phyloP scores from a whole-genome alignment of 2,113 vertebrate species.

The Melospiza melodia region DNA sequence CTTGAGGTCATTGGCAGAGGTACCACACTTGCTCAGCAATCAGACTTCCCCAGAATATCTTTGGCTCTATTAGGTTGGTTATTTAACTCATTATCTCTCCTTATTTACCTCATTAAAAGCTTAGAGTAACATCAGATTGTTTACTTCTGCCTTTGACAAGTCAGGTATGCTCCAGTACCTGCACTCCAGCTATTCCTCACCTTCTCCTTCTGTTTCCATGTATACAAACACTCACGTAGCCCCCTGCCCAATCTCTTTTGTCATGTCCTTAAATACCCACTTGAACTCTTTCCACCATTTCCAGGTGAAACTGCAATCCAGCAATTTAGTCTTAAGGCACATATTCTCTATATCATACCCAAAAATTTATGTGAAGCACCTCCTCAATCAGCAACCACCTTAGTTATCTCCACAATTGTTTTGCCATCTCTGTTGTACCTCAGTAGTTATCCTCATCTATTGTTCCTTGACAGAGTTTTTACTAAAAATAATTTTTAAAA shows the following conservation, averaged over 20 bases:
- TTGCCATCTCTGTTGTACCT: neutral
- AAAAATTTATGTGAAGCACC: neutral
- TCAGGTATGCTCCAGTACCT: neutral
- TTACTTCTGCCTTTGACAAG: neutral
- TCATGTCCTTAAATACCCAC: neutral
- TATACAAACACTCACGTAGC: neutral
- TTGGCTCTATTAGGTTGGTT: neutral
- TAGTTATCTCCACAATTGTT: neutral
- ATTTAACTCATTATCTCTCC: constrained; percentile 29
- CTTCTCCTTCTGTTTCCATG: neutral
- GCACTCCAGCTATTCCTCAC: neutral
- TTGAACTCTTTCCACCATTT: neutral
- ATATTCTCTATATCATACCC: accelerated
- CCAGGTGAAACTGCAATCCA: neutral
- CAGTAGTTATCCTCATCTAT: neutral
- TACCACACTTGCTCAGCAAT: neutral
- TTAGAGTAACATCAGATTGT: constrained; percentile 5
- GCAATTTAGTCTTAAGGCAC: neutral
- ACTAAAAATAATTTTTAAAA: neutral
- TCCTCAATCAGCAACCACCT: neutral
- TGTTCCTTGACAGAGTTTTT: neutral
- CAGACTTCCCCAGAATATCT: neutral
- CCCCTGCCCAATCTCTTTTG: neutral
- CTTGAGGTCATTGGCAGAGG: constrained; percentile 22
- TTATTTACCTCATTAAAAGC: constrained; percentile 35